Evolutionary conservation across 2,888 invertebrate genomes (phyloP).

Genomic region (Ariolimax columbianus): DNA sequence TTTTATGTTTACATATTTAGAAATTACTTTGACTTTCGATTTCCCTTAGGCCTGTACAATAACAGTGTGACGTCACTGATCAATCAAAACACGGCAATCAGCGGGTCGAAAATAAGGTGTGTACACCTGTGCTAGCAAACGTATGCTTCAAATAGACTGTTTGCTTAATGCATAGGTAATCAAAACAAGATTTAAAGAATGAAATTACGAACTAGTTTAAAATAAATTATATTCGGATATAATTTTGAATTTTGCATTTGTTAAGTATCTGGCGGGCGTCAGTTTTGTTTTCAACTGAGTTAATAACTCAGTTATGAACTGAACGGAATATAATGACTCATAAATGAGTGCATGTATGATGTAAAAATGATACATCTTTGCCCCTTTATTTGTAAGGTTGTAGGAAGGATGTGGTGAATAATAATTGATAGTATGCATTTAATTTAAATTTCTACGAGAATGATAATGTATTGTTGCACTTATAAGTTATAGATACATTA

Average conservation of each 20-base stretch:
- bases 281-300: too few species aligned
- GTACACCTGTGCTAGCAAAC: background rate
- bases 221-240: background rate
- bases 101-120: slow-evolving; percentile 29
- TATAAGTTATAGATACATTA: too few species aligned
- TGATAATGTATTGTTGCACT: too few species aligned
- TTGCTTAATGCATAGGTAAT: background rate
- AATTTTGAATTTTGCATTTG: background rate
- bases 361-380: too few species aligned
- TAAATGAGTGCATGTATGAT: too few species aligned
- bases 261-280: too few species aligned
- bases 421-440: too few species aligned
- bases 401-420: too few species aligned
- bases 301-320: too few species aligned
- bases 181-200: background rate
- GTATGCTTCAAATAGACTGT: background rate
- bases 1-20: background rate
- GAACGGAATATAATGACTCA: too few species aligned
- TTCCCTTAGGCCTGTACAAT: background rate
- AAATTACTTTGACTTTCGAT: background rate
- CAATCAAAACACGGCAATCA: background rate
- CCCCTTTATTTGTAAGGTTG: too few species aligned
- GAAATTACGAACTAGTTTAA: background rate
- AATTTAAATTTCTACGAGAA: too few species aligned
- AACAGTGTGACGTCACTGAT: slow-evolving; percentile 19